Base-by-base conservation (phyloP, 2,797 vertebrate species). In the Pristis pectinata region DNA sequence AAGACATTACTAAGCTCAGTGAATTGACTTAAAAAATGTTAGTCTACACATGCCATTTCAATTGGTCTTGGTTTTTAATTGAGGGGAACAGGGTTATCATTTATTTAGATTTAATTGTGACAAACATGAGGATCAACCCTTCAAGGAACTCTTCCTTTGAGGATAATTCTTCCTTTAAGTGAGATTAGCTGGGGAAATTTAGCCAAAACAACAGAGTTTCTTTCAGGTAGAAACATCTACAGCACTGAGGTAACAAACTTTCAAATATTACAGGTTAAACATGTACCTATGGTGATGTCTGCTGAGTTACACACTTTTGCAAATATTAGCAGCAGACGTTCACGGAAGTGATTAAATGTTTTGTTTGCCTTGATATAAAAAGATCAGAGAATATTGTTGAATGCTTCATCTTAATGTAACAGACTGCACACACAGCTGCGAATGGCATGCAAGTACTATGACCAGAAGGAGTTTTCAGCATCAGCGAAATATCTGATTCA, bases 311-410 rank as follows among this genome's bases (percentile, higher is more conserved):
- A 85, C 44, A 85, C 30, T 53, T 49, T 59, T 56, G 49, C 24
- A 87, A 87, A 56, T 17, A 87, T 87, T 53, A 59, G 53, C 83
- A 59, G 83, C 53, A 87, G 53, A 56, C 27, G 53, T 53, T 30
- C 53, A 87, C 44, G 37, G 37, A 80, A 80, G 44, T 87, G 53
- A 87, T 87, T 56, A 87, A 87, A 87, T 87, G 53, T 53, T 87
- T 87, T 87, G 11, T 10, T 34, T 87, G 53, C 27, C 53, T 59
- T 87, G 49, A 53, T 56, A 87, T 11, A 53, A 87, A 56, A 59
- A 87, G 49, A 87, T 87, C 83, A 87, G 83, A 53, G 53, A 87
- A 87, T 87, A 87, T 87, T 87, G 53, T 49, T 87, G 53, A 87
- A 56, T 53, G 83, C 83, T 87, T 30, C 53, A 56, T 87, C 53